Evolutionary conservation across 2,113 vertebrate species (phyloP).

Genomic region (Chaenogobius annularis): DNA sequence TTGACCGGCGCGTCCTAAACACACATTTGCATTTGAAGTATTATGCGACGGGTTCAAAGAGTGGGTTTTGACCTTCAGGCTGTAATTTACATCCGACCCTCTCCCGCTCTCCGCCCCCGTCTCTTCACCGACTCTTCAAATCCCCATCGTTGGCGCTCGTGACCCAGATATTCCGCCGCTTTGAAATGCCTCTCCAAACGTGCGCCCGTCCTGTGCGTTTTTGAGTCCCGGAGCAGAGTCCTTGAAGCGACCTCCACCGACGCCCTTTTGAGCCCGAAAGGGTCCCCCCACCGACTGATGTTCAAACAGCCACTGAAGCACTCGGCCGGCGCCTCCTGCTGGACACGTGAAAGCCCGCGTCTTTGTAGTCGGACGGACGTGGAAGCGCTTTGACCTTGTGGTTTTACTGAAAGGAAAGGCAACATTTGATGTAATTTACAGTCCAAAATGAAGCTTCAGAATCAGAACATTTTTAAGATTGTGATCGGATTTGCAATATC

Average conservation of each 20-base stretch:
- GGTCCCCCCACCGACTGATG: background rate
- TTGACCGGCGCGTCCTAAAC: background rate
- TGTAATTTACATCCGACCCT: background rate
- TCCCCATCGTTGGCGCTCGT: background rate
- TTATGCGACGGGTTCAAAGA: background rate
- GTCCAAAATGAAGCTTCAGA: background rate
- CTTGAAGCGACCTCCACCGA: background rate
- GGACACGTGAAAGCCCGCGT: background rate
- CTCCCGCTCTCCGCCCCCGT: background rate
- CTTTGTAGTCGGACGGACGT: background rate
- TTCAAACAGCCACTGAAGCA: constrained; percentile 1
- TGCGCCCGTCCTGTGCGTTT: background rate
- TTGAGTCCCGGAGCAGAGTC: constrained; percentile 1
- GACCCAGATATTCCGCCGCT: background rate
- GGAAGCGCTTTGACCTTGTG: background rate
- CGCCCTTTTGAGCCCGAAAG: background rate
- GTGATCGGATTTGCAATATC: too few relatives aligned
- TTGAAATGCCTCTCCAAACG: background rate
- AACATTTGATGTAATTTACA: background rate
- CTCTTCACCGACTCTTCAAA: too few relatives aligned
- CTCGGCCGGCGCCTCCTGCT: background rate
- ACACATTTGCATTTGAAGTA: background rate
- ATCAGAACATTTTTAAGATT: too few relatives aligned
- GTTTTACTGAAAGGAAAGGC: background rate
- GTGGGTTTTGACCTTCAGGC: background rate